phyloP scores from a whole-genome alignment of 2,797 vertebrate genomes.

The Spondyliosoma cantharus region DNA sequence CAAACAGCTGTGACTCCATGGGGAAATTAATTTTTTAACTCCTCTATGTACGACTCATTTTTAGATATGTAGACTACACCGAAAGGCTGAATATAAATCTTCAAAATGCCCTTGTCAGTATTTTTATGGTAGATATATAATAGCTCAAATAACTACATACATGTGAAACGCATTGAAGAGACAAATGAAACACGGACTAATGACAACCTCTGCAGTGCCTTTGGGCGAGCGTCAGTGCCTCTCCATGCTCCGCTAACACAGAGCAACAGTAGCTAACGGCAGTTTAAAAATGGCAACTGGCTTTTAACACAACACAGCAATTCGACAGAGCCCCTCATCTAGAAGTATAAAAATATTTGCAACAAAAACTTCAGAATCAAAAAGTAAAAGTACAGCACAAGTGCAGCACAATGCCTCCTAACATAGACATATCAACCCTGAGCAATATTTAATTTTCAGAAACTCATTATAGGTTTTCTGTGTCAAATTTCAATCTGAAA shows the following conservation, averaged over 20 bases:
- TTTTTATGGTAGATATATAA: not conserved
- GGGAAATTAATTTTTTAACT: not conserved
- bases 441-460: not conserved
- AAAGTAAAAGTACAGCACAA: no score
- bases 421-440: not conserved
- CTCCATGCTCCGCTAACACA: no score
- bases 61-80: not conserved
- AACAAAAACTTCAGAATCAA: no score
- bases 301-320: no score
- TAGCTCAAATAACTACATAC: no score
- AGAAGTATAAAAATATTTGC: no score
- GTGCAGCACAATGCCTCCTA: not conserved
- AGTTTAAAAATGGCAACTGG: no score
- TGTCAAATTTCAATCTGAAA: not conserved
- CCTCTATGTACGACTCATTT: no score
- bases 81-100: not conserved
- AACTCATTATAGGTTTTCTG: not conserved
- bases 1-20: not conserved
- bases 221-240: no score
- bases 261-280: no score
- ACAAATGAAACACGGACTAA: not conserved
- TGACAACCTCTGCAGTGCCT: not conserved
- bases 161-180: no score
- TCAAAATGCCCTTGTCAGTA: not conserved
- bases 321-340: no score